phyloP scores from a whole-genome alignment of 2,888 invertebrate genomes.

The Mythimna pallens region DNA sequence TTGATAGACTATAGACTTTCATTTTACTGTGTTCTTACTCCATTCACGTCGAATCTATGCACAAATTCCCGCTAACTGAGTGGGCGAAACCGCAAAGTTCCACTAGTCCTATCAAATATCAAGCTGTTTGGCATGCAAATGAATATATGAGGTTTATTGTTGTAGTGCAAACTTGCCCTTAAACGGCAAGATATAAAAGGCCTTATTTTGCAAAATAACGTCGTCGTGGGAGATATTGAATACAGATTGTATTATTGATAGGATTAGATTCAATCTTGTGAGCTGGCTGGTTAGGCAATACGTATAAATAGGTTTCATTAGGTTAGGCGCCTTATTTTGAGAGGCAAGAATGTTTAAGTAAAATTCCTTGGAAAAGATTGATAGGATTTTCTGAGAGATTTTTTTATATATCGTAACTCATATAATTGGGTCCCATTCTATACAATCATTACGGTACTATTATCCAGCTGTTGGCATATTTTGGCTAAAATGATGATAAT shows the following conservation, averaged over 20 bases:
- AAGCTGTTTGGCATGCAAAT: conserved; percentile 40
- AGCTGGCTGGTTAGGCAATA: conserved; percentile 37
- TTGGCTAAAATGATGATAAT: too few species aligned
- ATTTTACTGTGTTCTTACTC: conserved; percentile 14
- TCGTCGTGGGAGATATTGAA: conserved; percentile 44
- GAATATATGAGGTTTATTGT: conserved; percentile 58
- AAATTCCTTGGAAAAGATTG: not conserved
- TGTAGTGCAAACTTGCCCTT: conserved; percentile 42
- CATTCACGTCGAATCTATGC: not conserved
- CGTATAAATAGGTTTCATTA: conserved; percentile 12
- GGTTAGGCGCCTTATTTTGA: conserved; percentile 22
- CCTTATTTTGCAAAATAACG: conserved; percentile 44
- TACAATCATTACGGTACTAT: not conserved
- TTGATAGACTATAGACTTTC: not conserved
- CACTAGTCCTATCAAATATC: conserved; percentile 37
- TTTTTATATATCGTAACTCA: not conserved
- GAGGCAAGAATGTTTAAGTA: not conserved
- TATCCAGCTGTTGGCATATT: not conserved
- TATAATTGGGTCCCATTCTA: not conserved
- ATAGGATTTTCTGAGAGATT: not conserved
- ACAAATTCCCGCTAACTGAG: conserved; percentile 27
- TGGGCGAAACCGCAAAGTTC: conserved; percentile 32
- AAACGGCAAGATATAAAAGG: conserved; percentile 54
- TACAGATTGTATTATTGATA: conserved; percentile 44
- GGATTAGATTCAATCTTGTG: conserved; percentile 50